These are phyloP conservation scores for Periparus ater DNA, from an alignment of 2,797 vertebrate genomes.

Conservation along the genomic window DNA sequence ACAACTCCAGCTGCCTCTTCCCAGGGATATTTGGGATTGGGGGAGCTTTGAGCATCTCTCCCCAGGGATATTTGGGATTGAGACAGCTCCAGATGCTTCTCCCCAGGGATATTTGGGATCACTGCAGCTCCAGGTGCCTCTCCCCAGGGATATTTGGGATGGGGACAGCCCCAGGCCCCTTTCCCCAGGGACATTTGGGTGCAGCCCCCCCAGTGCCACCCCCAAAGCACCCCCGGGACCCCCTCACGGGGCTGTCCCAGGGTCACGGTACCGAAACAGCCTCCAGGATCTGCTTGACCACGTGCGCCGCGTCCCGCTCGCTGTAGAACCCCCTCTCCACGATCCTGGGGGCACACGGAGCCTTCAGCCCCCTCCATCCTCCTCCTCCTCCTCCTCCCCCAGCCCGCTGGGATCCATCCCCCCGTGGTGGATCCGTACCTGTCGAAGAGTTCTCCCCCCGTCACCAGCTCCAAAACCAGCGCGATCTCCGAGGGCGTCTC, in stretches of 20 bases:
- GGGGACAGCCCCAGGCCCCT: accelerated
- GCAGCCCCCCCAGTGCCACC: background rate
- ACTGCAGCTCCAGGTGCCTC: too few species aligned
- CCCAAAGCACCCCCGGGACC: accelerated
- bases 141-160: background rate
- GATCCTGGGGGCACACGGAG: constrained; percentile 74
- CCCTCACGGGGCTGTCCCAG: accelerated
- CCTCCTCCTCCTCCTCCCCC: background rate
- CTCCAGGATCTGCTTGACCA: constrained; percentile 91
- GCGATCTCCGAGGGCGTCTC: constrained; percentile 86
- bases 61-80: background rate
- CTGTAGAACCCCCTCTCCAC: constrained; percentile 92
- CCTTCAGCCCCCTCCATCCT: background rate
- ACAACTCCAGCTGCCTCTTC: too few species aligned
- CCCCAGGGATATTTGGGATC: too few species aligned
- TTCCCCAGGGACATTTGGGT: background rate
- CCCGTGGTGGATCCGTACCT: constrained; percentile 63
- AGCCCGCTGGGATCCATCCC: accelerated
- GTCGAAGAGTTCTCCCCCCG: constrained; percentile 91
- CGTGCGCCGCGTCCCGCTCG: constrained; percentile 86
- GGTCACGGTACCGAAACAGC: constrained; percentile 81
- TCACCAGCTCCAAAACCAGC: constrained; percentile 88
- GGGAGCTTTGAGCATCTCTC: too few species aligned
- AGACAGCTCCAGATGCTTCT: too few species aligned
- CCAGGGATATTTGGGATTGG: background rate